Evolutionary conservation across 2,888 invertebrate genomes (phyloP).

Genomic region (Petrolisthes cinctipes): DNA sequence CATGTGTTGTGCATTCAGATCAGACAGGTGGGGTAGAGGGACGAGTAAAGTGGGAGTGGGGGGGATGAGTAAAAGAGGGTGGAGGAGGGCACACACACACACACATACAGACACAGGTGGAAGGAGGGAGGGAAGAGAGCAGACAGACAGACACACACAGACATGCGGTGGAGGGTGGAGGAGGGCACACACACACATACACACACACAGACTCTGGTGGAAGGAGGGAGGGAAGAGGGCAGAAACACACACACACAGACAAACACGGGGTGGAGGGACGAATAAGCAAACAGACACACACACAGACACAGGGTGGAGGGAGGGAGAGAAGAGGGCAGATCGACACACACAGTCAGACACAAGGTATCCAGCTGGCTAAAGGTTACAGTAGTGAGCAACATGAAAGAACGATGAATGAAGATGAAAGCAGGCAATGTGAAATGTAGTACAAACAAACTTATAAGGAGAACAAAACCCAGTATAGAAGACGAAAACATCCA

Average conservation of each 20-base stretch:
- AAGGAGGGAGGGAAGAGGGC: background rate
- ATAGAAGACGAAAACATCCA: too few relatives aligned
- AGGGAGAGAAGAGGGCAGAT: too few relatives aligned
- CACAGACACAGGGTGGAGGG: background rate
- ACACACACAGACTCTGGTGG: too few relatives aligned
- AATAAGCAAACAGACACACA: background rate
- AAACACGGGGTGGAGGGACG: background rate
- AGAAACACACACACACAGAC: background rate
- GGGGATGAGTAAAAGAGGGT: background rate
- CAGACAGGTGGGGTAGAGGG: background rate
- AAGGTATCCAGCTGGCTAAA: too few relatives aligned
- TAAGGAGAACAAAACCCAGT: background rate
- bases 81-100: background rate
- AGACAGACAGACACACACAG: background rate
- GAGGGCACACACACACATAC: background rate
- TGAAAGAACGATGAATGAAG: too few relatives aligned
- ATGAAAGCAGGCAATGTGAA: too few relatives aligned
- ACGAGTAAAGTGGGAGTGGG: background rate
- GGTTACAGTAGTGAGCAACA: too few relatives aligned
- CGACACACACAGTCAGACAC: too few relatives aligned
- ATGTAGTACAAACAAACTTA: background rate
- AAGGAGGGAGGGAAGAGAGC: background rate
- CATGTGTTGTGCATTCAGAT: too few relatives aligned
- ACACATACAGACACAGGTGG: background rate
- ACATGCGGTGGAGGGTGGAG: background rate